Percentiles rank a stretch among this genome's conserved stretches.
Evolutionary conservation across 92 coral and sea anemone species (phyloP).

Genomic region (Porites rus): DNA sequence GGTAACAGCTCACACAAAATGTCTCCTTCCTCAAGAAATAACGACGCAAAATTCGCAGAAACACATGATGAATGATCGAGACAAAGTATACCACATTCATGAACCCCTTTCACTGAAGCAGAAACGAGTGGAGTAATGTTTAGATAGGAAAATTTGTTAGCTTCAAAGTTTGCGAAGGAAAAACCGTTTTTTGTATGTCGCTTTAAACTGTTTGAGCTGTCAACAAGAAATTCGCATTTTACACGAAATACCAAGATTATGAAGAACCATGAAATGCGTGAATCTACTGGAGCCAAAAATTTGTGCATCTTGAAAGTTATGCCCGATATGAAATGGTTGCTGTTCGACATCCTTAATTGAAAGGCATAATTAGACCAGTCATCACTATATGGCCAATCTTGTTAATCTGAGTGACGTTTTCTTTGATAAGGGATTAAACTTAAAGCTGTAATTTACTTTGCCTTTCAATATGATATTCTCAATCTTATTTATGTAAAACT

Average conservation of each 20-base stretch:
- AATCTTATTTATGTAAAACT: too few relatives aligned
- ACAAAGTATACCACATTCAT: conserved; percentile 9
- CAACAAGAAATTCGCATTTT: not conserved
- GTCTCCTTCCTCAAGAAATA: not conserved
- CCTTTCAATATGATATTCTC: too few relatives aligned
- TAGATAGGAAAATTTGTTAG: conserved; percentile 1
- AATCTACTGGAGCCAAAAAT: too few relatives aligned
- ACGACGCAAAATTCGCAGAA: not conserved
- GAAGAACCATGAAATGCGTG: not conserved
- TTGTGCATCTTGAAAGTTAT: too few relatives aligned
- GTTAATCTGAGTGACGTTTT: too few relatives aligned
- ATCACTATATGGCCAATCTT: too few relatives aligned
- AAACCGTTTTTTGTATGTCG: not conserved
- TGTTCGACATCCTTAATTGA: too few relatives aligned
- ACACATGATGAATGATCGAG: conserved; percentile 3
- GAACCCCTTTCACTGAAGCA: not conserved
- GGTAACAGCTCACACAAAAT: conserved; percentile 23
- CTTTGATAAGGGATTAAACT: too few relatives aligned
- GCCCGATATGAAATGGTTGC: too few relatives aligned
- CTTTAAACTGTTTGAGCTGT: not conserved
- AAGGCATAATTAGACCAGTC: too few relatives aligned
- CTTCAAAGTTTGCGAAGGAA: conserved; percentile 10
- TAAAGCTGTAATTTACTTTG: too few relatives aligned
- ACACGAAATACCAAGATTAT: not conserved
- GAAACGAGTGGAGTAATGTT: not conserved